These are phyloP conservation scores for Seriola quinqueradiata DNA, from an alignment of 2,113 vertebrate genomes.

Conservation along the genomic window DNA sequence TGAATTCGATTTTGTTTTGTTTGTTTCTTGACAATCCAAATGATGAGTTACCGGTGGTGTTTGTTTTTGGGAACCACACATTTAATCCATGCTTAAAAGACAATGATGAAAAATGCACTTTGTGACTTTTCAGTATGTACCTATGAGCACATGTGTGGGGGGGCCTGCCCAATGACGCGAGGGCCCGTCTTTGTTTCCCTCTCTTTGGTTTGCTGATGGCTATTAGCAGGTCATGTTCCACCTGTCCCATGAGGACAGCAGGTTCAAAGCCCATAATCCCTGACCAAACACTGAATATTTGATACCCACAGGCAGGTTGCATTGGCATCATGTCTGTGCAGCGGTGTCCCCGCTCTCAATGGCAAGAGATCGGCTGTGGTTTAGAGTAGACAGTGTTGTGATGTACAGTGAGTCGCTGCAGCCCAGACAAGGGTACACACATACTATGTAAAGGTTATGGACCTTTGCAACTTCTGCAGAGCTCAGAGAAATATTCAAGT, in stretches of 20 bases:
- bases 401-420: neutral
- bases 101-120: conserved; percentile 4
- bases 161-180: conserved; percentile 47
- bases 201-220: conserved; percentile 77
- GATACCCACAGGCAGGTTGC: conserved; percentile 63
- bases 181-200: conserved; percentile 74
- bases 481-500: neutral
- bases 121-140: conserved; percentile 37
- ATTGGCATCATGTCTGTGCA: conserved; percentile 52
- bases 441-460: neutral
- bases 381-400: neutral
- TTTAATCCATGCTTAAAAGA: conserved; percentile 5
- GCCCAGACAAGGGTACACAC: neutral
- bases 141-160: conserved; percentile 21
- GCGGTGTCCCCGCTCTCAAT: conserved; percentile 33
- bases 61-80: neutral
- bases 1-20: conserved; percentile 17
- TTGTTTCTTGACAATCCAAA: conserved; percentile 6
- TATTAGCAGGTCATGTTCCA: conserved; percentile 84
- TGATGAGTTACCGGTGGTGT: neutral
- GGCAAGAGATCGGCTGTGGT: conserved; percentile 23
- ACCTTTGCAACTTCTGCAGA: neutral
- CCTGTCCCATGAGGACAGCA: conserved; percentile 65
- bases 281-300: conserved; percentile 86
- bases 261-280: conserved; percentile 76